Conservation (phyloP, 1,140 invertebrate species). For the Cryptotermes secundus region DNA sequence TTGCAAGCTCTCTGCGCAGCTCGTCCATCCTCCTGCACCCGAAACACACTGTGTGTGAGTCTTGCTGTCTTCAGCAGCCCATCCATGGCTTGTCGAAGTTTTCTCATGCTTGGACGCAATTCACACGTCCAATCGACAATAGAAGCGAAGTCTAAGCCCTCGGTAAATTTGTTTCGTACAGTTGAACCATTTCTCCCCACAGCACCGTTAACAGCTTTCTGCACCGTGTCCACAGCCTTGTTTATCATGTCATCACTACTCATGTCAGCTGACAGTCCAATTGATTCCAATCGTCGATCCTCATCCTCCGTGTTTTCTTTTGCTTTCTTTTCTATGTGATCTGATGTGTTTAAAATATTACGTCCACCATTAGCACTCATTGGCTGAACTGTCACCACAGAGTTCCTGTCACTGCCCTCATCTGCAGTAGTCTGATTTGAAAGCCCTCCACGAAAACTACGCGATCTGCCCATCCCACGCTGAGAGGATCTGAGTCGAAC, state of each 20-base stretch:
- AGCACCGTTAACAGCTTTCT: constrained; percentile 31
- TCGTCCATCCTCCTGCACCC: constrained; percentile 74
- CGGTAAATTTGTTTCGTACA: constrained; percentile 71
- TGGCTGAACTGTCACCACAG: constrained; percentile 41
- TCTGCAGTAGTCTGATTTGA: constrained; percentile 39
- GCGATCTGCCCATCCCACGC: constrained; percentile 27
- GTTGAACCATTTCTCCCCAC: constrained; percentile 25
- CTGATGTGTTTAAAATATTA: not conserved
- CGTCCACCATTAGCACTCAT: constrained; percentile 33
- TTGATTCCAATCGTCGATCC: not conserved
- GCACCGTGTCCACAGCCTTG: constrained; percentile 32
- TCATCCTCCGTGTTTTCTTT: not conserved
- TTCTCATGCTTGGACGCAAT: constrained; percentile 75
- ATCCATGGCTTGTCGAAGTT: constrained; percentile 78
- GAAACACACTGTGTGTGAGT: constrained; percentile 83
- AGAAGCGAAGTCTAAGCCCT: constrained; percentile 64
- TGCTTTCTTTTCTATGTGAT: not conserved
- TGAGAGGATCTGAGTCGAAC: constrained; percentile 44
- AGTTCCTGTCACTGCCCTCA: constrained; percentile 32
- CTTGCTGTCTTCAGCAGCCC: constrained; percentile 77
- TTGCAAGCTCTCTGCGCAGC: constrained; percentile 62
- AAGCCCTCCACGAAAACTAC: constrained; percentile 29
- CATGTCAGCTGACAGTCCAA: constrained; percentile 28
- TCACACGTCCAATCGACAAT: constrained; percentile 75
- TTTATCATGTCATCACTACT: constrained; percentile 31